phyloP scores from a whole-genome alignment of 1,140 invertebrate genomes.

The Nomia melanderi region DNA sequence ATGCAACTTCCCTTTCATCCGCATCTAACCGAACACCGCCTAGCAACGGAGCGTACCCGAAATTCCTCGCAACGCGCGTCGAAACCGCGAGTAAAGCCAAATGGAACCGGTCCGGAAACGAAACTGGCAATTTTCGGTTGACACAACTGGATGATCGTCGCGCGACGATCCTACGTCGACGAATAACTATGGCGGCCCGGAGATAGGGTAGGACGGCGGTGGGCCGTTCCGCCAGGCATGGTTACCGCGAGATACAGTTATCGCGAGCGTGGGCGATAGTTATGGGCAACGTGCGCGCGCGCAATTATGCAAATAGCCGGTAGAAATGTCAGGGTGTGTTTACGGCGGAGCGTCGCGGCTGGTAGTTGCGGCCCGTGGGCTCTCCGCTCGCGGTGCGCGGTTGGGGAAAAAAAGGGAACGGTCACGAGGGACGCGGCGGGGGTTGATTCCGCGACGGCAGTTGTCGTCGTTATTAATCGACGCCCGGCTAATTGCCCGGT shows the following conservation, averaged over 20 bases:
- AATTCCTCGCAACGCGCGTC: too few species aligned
- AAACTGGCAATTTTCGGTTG: background rate
- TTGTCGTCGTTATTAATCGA: constrained; percentile 30
- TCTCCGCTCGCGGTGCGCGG: too few species aligned
- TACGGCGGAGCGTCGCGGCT: constrained; percentile 3
- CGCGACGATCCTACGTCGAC: background rate
- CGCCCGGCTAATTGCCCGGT: constrained; percentile 7
- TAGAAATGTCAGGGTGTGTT: constrained; percentile 32
- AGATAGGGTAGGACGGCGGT: too few species aligned
- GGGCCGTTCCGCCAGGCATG: background rate
- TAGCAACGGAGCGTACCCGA: too few species aligned
- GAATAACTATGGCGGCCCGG: background rate
- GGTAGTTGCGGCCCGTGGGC: background rate
- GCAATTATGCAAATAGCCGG: constrained; percentile 48
- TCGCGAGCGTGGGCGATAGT: constrained; percentile 29
- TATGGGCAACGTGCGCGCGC: constrained; percentile 8
- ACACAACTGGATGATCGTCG: background rate
- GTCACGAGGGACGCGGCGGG: background rate
- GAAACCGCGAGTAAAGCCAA: too few species aligned
- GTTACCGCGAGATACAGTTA: constrained; percentile 29
- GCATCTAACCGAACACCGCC: too few species aligned
- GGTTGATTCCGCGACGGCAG: too few species aligned
- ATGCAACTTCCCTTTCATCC: too few species aligned
- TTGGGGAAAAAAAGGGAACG: background rate
- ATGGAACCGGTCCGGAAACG: background rate